Evolutionary conservation across 37 sponge, comb jelly and placozoan species (phyloP).

Genomic region (Oopsacas minuta): DNA sequence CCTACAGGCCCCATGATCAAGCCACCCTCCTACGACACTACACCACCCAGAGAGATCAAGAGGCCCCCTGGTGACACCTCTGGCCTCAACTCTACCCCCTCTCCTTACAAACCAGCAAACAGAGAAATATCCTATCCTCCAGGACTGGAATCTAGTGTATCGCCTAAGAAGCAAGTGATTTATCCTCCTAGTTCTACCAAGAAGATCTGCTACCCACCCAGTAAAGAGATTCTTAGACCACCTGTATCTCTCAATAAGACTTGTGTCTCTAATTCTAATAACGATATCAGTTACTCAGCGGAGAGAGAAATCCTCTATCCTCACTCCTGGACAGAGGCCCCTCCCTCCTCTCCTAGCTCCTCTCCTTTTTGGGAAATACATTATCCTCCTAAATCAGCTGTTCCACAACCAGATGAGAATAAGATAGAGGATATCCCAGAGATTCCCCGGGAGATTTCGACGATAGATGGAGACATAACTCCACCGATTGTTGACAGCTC

Average conservation of each 20-base stretch:
- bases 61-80: not conserved
- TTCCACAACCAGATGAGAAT: not conserved
- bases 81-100: not conserved
- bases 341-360: not conserved
- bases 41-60: not conserved
- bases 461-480: not conserved
- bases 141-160: not conserved
- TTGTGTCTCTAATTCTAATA: not conserved
- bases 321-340: not conserved
- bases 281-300: not conserved
- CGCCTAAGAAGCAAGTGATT: not conserved
- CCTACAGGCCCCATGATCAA: not conserved
- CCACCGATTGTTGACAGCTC: not conserved
- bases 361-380: not conserved
- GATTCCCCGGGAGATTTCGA: not conserved
- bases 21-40: not conserved
- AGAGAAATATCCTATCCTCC: slow-evolving; percentile 11
- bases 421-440: not conserved
- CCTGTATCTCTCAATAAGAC: not conserved
- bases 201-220: not conserved
- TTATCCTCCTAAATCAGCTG: not conserved
- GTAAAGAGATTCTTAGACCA: not conserved
- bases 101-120: not conserved
- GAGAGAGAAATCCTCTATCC: not conserved
- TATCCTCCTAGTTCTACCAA: not conserved